These are phyloP conservation scores for Drosophila lini DNA, from an alignment of 1,140 invertebrate genomes.

Conservation along the genomic window DNA sequence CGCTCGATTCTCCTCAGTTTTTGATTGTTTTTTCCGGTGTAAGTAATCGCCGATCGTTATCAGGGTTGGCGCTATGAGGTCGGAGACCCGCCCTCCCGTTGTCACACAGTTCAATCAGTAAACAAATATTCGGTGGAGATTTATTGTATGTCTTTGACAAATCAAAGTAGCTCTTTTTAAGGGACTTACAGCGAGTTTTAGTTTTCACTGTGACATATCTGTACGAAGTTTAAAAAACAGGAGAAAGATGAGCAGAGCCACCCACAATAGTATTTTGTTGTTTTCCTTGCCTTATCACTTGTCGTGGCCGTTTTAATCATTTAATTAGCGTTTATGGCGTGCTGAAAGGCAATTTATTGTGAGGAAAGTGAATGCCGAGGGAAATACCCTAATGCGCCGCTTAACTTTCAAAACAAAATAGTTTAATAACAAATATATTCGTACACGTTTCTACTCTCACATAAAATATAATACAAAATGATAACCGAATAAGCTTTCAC, in stretches of 20 bases:
- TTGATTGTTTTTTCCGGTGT: constrained; percentile 33
- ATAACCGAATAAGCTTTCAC: background rate
- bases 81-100: background rate
- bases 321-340: constrained; percentile 11
- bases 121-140: background rate
- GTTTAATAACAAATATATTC: background rate
- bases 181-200: background rate
- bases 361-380: background rate
- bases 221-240: background rate
- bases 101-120: background rate
- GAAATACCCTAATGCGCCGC: background rate
- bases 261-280: background rate
- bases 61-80: background rate
- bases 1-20: constrained; percentile 6
- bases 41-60: constrained; percentile 22
- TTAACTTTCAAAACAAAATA: constrained; percentile 11
- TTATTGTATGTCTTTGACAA: background rate
- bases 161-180: too few relatives aligned
- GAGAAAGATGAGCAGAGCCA: background rate
- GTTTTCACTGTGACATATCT: background rate
- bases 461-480: background rate
- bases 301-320: constrained; percentile 2
- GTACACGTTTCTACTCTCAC: background rate
- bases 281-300: constrained; percentile 9
- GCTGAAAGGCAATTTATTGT: constrained; percentile 2